phyloP scores from a whole-genome alignment of 1,140 invertebrate genomes.

The Penaeus chinensis region DNA sequence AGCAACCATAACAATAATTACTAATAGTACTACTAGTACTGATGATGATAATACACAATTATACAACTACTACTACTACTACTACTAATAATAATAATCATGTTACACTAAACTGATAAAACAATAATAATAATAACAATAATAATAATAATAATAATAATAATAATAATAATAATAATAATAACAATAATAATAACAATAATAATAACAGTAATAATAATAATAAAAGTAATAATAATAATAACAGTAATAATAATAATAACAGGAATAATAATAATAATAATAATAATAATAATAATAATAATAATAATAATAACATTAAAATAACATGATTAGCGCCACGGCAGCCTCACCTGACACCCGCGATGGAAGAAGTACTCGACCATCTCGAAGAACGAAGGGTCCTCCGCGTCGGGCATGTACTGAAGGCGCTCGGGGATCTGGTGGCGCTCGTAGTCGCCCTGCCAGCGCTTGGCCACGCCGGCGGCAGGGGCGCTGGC shows the following conservation, averaged over 20 bases:
- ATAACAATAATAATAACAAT: background rate
- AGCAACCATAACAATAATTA: too few species aligned
- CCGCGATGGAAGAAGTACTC: conserved; percentile 95
- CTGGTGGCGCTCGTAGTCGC: conserved; percentile 60
- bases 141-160: background rate
- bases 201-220: background rate
- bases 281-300: background rate
- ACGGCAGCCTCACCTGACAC: conserved; percentile 72
- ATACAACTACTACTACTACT: too few species aligned
- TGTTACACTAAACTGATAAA: too few species aligned
- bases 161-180: background rate
- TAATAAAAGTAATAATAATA: too few species aligned
- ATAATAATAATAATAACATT: background rate
- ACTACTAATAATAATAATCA: too few species aligned
- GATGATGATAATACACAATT: too few species aligned
- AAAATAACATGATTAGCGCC: background rate
- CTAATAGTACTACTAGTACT: too few species aligned
- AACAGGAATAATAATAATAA: background rate
- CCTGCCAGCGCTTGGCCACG: conserved; percentile 23
- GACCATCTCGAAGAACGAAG: conserved; percentile 94
- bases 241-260: too few species aligned
- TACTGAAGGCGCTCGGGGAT: conserved; percentile 73
- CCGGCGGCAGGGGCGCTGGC: conserved; percentile 14
- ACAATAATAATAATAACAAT: too few species aligned
- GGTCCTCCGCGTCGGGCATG: conserved; percentile 81